These are phyloP conservation scores for Lasioglossum marginatum DNA, from an alignment of 2,888 invertebrate species.

Conservation along the genomic window DNA sequence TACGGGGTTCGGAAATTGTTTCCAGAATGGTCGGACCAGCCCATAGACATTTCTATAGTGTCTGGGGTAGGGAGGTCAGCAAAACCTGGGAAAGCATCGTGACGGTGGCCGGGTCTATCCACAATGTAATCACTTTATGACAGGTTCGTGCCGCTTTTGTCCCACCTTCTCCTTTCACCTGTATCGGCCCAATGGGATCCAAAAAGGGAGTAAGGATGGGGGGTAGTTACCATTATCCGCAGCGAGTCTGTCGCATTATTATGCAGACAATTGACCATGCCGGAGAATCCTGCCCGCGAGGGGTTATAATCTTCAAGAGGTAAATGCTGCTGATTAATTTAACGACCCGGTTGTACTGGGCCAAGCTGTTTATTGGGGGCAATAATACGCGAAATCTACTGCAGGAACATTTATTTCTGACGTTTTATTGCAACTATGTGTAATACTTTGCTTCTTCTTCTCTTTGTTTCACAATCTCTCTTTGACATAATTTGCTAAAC, in stretches of 20 bases:
- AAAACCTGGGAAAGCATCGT: slow-evolving; percentile 26
- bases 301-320: background rate
- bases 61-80: background rate
- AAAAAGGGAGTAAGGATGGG: background rate
- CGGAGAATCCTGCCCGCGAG: background rate
- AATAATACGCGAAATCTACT: background rate
- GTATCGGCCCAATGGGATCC: background rate
- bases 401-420: background rate
- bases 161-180: background rate
- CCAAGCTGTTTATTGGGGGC: slow-evolving; percentile 24
- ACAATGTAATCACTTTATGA: slow-evolving; percentile 75
- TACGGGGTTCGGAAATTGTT: background rate
- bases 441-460: background rate
- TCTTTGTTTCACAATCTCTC: too few relatives aligned
- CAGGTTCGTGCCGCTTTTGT: slow-evolving; percentile 38
- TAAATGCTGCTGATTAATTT: slow-evolving; percentile 27
- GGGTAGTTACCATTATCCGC: slow-evolving; percentile 42
- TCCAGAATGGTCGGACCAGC: background rate
- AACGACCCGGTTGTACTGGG: slow-evolving; percentile 22
- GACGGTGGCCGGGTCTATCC: slow-evolving; percentile 71
- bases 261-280: background rate
- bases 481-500: too few relatives aligned
- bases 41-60: background rate
- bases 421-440: slow-evolving; percentile 25
- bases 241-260: slow-evolving; percentile 23